Percentiles rank a stretch among this genome's conserved stretches.
Evolutionary conservation across 1,140 invertebrate species (phyloP).

Genomic region (Euwallacea fornicatus): DNA sequence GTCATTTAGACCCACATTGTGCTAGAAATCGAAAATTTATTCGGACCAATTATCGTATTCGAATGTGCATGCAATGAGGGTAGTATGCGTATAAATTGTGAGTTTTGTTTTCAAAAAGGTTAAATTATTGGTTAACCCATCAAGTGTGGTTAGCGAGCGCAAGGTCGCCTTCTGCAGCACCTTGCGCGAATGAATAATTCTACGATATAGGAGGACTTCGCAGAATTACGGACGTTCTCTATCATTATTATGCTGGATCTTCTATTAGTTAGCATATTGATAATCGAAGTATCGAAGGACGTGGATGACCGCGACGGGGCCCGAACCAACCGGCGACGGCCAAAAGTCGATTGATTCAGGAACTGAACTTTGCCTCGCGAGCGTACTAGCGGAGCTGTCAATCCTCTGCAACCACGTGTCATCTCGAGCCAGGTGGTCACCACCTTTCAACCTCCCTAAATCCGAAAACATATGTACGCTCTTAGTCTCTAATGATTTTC

Average conservation of each 20-base stretch:
- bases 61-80: conserved; percentile 9
- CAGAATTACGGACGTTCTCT: neutral
- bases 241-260: neutral
- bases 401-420: conserved; percentile 26
- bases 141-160: neutral
- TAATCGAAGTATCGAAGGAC: too few species aligned
- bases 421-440: conserved; percentile 27
- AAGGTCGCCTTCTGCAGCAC: conserved; percentile 6
- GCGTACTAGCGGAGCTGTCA: conserved; percentile 33
- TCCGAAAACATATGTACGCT: conserved; percentile 11
- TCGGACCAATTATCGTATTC: neutral
- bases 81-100: conserved; percentile 6
- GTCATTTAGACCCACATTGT: conserved; percentile 6
- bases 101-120: neutral
- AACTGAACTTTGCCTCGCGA: conserved; percentile 32
- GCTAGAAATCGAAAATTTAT: neutral
- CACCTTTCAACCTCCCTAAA: conserved; percentile 7
- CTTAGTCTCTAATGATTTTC: conserved; percentile 2
- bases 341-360: conserved; percentile 24
- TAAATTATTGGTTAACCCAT: conserved; percentile 3
- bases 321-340: too few species aligned
- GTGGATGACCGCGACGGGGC: too few species aligned
- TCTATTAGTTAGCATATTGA: too few species aligned
- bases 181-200: conserved; percentile 9
- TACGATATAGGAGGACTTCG: neutral